Evolutionary conservation across 1,140 invertebrate genomes (phyloP), one percentile per base, ranked within the genome.

Genomic region (Drosophila rhopaloa): DNA sequence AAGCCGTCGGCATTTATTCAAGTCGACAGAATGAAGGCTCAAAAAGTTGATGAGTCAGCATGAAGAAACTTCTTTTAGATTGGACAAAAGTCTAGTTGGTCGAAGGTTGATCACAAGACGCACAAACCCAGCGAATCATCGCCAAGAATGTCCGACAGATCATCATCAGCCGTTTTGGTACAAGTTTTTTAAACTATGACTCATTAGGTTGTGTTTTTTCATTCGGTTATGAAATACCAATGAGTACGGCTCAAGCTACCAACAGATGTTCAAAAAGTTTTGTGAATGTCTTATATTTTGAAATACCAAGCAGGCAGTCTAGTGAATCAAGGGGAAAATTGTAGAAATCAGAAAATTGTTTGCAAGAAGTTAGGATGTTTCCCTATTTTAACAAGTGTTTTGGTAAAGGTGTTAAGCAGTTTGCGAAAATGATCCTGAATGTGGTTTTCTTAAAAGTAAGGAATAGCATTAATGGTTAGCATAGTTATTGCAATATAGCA

Each of bases 71-170:
- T 72, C 46, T 70, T 48, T n/a, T 37, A 55, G 43, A 40, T 55
- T 37, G 44, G 16, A 5, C 38, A 27, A 57, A 41, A 57, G 44
- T 29, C 65, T 71, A 71, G 67, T 44, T 70, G 35, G 38, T 19
- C 16, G 50, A 70, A 54, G 51, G 50, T 70, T 57, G 44, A 56
- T 35, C 35, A 10, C 51, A 70, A 47, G 46, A 56, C 41, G 65
- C 65, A 53, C 60, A 70, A 70, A 47, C 65, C 10, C 37, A 29
- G 67, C 65, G 53, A 71, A 71, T 71, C 67, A 71, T 71, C 67
- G 51, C 67, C 50, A 70, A 57, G 67, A 70, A 71, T 70, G 67
- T 70, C 29, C 41, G 44, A 35, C 50, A 40, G 51, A 70, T 70
- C 67, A 70, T 71, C 63, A 48, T 35, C 35, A 68, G 32, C 35